A percentile compares a stretch with the other conserved stretches of the same genome.
These are phyloP conservation scores for Platycnemis pennipes DNA, from an alignment of 2,888 invertebrate genomes.

Conservation along the genomic window DNA sequence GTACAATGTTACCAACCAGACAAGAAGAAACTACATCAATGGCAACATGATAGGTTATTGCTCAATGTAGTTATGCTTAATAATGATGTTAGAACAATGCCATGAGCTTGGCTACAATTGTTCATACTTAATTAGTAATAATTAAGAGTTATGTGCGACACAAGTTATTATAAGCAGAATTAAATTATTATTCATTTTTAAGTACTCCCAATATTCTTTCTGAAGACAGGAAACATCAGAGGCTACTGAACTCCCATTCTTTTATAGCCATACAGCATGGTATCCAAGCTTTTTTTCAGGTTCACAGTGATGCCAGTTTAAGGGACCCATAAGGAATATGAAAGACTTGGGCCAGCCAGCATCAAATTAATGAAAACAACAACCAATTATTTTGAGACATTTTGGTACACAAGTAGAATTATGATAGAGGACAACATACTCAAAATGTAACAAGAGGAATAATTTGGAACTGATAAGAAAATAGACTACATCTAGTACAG, in stretches of 20 bases:
- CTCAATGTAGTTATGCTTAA: constrained; percentile 66
- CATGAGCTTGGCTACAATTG: constrained; percentile 63
- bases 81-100: constrained; percentile 66
- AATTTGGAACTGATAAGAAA: constrained; percentile 32
- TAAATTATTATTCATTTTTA: constrained; percentile 66
- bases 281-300: constrained; percentile 18
- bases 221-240: constrained; percentile 65
- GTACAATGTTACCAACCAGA: constrained; percentile 68
- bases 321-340: constrained; percentile 66
- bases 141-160: constrained; percentile 67
- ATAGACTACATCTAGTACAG: constrained; percentile 42
- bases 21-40: constrained; percentile 66
- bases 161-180: constrained; percentile 67
- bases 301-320: constrained; percentile 57
- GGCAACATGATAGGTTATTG: constrained; percentile 66
- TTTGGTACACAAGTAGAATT: neutral
- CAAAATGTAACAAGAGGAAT: constrained; percentile 8
- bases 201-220: constrained; percentile 49
- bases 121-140: constrained; percentile 64
- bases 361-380: constrained; percentile 52
- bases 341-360: constrained; percentile 68
- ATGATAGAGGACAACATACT: neutral
- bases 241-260: constrained; percentile 55
- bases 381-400: constrained; percentile 19
- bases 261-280: constrained; percentile 66